Base-by-base conservation (phyloP, 2,797 vertebrate species). In the Phalanger gymnotis region DNA sequence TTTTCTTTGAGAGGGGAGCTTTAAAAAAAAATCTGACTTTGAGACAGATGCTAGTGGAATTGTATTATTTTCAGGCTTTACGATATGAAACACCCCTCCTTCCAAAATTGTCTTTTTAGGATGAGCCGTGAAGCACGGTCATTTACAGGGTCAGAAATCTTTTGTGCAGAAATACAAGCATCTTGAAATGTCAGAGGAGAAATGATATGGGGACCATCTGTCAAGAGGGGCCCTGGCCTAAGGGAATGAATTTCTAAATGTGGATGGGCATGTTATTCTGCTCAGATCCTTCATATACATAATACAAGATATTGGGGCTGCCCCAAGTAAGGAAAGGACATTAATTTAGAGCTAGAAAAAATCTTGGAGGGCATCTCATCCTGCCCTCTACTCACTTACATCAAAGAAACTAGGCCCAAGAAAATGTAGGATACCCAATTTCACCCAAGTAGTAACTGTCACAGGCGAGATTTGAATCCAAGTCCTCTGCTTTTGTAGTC, bases 1-100 rank as follows among this genome's bases (percentile, higher is more conserved):
- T 97, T 95, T 97, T 96, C 94, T 96, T 96, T 95, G 94, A 97
- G 90, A 97, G 92, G 54, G 12, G n/a, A 58, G 54, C 96, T 47
- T 96, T 96, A 47, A 87, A 92, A 90, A 94, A 94, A 27, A 4
- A 93, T 92, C 91, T 96, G 90, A 96, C 89, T 94, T 96, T 81
- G 53, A 96, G 87, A 93, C 94, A 97, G 19, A 95, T 47, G 51
- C 87, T 40, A 19, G 81, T 90, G 34, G 73, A 95, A 96, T 92
- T 90, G 1, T 87, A 93, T 94, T n/a, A 94, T 56, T 96, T 87
- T 94, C 73, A 93, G 96, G 93, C 66, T 96, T 94, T 96, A 81
- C 92, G 87, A 92, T 93, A 90, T 55, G 87, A 90, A 90, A 31
- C 25, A 91, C 73, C 13, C 73, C 22, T 34, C 40, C 73, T 12